These are phyloP conservation scores for Folsomia candida DNA, from an alignment of 2,888 invertebrate species.

Conservation along the genomic window DNA sequence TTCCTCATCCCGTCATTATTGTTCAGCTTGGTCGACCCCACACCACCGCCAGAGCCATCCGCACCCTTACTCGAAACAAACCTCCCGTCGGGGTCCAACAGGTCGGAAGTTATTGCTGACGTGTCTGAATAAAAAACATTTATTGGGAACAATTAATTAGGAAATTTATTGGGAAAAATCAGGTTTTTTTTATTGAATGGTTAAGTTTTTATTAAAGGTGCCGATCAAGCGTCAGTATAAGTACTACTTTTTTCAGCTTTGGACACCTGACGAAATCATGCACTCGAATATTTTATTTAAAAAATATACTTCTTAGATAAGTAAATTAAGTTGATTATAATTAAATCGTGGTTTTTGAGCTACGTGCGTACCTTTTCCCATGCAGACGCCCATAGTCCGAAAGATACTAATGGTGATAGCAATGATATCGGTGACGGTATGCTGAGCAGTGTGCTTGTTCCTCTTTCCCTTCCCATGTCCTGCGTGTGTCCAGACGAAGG, in stretches of 20 bases:
- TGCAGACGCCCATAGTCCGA: slow-evolving; percentile 42
- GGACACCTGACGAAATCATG: too few relatives aligned
- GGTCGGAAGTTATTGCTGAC: slow-evolving; percentile 28
- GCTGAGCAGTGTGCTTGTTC: too few relatives aligned
- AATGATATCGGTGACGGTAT: neutral
- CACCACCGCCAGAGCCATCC: slow-evolving; percentile 24
- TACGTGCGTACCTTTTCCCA: slow-evolving; percentile 43
- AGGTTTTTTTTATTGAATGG: too few relatives aligned
- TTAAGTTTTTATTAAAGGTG: too few relatives aligned
- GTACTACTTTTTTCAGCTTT: too few relatives aligned
- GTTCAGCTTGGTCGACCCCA: slow-evolving; percentile 3
- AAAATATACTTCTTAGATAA: too few relatives aligned
- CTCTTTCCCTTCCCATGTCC: neutral
- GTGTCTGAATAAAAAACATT: slow-evolving; percentile 23
- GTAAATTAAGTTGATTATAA: slow-evolving; percentile 11
- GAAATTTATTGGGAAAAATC: neutral
- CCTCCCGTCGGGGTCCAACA: slow-evolving; percentile 44
- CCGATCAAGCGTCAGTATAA: too few relatives aligned
- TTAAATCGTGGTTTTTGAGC: neutral
- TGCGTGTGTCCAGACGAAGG: neutral
- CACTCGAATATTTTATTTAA: too few relatives aligned
- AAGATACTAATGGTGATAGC: neutral
- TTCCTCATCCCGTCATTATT: slow-evolving; percentile 23
- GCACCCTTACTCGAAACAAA: slow-evolving; percentile 28
- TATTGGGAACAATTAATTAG: neutral